Evolutionary conservation across 2,113 vertebrate species (phyloP).

Genomic region (Charadrius vociferus): DNA sequence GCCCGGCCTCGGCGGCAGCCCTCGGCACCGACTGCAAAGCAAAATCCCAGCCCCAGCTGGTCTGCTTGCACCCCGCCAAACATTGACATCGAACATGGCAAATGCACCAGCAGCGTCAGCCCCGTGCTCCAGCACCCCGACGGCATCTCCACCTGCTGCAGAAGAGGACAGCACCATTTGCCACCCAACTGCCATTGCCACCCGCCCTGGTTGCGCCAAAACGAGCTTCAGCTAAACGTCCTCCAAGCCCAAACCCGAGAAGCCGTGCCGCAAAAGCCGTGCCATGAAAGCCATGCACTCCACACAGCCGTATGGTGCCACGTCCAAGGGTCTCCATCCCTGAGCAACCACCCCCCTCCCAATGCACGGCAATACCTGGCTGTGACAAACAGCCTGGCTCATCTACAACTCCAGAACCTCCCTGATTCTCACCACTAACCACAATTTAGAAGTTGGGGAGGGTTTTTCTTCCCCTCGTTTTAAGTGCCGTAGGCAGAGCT

Average conservation of each 20-base stretch:
- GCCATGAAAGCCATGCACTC: no score
- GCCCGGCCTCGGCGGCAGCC: fast-evolving
- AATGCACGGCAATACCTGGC: fast-evolving
- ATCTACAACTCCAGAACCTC: background rate
- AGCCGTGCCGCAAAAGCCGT: no score
- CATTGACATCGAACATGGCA: fast-evolving
- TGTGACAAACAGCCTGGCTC: background rate
- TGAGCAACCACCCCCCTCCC: fast-evolving
- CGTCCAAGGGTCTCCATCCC: background rate
- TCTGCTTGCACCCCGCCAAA: fast-evolving
- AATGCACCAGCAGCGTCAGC: background rate
- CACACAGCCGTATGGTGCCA: no score
- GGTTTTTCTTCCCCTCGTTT: background rate
- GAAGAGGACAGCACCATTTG: fast-evolving
- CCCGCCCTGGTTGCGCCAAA: background rate
- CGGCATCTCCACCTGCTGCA: background rate
- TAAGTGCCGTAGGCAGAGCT: fast-evolving
- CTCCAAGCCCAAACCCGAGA: no score
- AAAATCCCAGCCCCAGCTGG: fast-evolving
- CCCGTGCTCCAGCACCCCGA: fast-evolving
- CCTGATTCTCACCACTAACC: fast-evolving
- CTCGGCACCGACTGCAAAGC: background rate
- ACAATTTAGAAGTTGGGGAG: background rate
- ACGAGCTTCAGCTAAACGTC: no score
- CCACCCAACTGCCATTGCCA: background rate